A percentile compares a stretch with the other conserved stretches of the same genome.
These are phyloP conservation scores for Drosophila melanogaster DNA, from an alignment of 1,140 invertebrate species.

Conservation along the genomic window DNA sequence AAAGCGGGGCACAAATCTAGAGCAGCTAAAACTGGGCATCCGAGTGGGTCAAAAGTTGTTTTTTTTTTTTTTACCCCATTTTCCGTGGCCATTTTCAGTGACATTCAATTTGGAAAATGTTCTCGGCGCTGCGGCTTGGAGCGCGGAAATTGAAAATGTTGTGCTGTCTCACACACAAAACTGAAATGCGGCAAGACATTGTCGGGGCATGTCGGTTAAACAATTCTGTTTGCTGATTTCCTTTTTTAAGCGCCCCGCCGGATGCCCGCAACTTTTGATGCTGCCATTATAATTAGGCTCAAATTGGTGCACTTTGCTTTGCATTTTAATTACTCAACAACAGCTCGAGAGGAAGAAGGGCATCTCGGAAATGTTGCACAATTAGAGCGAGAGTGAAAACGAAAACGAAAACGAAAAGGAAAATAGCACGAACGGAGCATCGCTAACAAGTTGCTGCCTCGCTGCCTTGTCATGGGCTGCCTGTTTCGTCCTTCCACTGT, in stretches of 20 bases:
- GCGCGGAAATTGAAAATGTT: slow-evolving; percentile 78
- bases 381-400: slow-evolving; percentile 51
- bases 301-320: slow-evolving; percentile 58
- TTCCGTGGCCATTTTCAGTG: slow-evolving; percentile 38
- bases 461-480: slow-evolving; percentile 31
- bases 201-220: slow-evolving; percentile 36
- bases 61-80: slow-evolving; percentile 18
- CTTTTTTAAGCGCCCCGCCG: not conserved
- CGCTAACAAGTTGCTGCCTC: slow-evolving; percentile 73
- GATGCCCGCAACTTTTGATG: slow-evolving; percentile 14
- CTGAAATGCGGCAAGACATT: slow-evolving; percentile 38
- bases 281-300: slow-evolving; percentile 56
- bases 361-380: slow-evolving; percentile 71
- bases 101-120: slow-evolving; percentile 78
- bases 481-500: slow-evolving; percentile 17
- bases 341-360: slow-evolving; percentile 28
- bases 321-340: slow-evolving; percentile 70
- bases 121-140: slow-evolving; percentile 54
- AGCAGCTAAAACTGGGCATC: slow-evolving; percentile 27
- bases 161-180: slow-evolving; percentile 28
- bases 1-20: slow-evolving; percentile 56
- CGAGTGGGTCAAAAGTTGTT: slow-evolving; percentile 5
- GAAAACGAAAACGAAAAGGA: slow-evolving; percentile 24
- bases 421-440: slow-evolving; percentile 22
- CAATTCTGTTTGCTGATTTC: slow-evolving; percentile 43